Evolutionary conservation across 2,113 vertebrate species (phyloP).

Genomic region (Epinephelus fuscoguttatus): DNA sequence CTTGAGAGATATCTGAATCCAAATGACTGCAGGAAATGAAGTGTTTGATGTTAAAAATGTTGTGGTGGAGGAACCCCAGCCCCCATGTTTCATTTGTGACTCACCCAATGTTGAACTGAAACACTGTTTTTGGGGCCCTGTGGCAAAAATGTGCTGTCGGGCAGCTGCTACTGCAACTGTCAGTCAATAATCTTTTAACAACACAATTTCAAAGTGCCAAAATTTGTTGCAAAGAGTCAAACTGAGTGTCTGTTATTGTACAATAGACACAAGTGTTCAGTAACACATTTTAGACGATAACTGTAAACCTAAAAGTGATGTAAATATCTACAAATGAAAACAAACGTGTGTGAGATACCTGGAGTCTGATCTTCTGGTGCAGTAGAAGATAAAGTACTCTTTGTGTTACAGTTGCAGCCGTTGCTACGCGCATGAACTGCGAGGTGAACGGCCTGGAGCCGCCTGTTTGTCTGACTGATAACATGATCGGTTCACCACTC

Average conservation of each 20-base stretch:
- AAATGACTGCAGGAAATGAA: too few relatives aligned
- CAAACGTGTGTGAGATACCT: too few relatives aligned
- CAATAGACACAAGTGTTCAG: not conserved
- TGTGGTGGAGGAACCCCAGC: too few relatives aligned
- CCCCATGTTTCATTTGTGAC: too few relatives aligned
- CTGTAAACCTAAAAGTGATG: too few relatives aligned
- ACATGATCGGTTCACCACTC: conserved; percentile 87
- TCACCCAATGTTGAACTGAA: too few relatives aligned
- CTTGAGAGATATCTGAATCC: too few relatives aligned
- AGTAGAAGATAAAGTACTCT: not conserved
- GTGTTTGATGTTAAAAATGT: too few relatives aligned
- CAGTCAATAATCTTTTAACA: not conserved
- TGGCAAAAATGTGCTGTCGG: not conserved
- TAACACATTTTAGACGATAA: not conserved
- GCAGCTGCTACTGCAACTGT: not conserved
- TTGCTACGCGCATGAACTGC: conserved; percentile 90
- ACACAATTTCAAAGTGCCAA: not conserved
- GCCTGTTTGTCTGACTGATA: conserved; percentile 84
- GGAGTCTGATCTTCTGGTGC: not conserved
- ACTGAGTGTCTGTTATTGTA: not conserved
- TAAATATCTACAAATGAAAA: too few relatives aligned
- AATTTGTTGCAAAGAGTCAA: not conserved
- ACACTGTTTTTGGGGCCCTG: too few relatives aligned
- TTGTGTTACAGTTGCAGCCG: conserved; percentile 89
- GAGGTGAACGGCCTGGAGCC: conserved; percentile 89